Percentiles rank a stretch among this genome's conserved stretches.
Conservation (phyloP, 2,113 vertebrate genomes). For the Okapia johnstoni region DNA sequence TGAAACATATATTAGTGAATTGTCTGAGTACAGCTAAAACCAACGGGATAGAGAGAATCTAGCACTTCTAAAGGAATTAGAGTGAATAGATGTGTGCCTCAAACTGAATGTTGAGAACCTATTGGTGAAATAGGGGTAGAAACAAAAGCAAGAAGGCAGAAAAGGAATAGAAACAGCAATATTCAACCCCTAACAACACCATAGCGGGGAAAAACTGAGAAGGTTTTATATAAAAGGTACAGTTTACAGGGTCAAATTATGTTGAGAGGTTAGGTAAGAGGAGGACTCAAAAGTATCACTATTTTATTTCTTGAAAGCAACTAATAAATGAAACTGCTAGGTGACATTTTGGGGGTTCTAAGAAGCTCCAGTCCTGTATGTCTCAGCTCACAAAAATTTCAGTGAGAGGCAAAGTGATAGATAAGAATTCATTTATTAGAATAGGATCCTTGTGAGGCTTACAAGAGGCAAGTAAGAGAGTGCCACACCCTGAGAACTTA, state of each 20-base stretch:
- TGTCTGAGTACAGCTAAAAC: not conserved
- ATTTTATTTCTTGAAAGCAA: not conserved
- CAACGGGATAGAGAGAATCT: not conserved
- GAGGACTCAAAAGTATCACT: not conserved
- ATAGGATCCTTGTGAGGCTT: not conserved
- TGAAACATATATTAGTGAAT: not conserved
- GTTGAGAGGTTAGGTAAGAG: not conserved
- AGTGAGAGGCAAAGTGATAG: not conserved
- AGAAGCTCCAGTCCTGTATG: not conserved
- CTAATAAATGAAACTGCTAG: not conserved
- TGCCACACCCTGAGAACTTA: not conserved
- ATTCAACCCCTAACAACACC: no score
- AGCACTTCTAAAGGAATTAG: not conserved
- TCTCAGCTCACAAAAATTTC: not conserved
- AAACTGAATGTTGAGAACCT: not conserved
- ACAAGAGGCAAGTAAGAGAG: not conserved
- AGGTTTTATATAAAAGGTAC: not conserved
- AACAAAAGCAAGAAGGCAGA: not conserved
- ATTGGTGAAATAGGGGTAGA: not conserved
- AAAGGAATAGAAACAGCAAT: not conserved
- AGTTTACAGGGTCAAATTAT: not conserved
- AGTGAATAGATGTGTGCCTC: not conserved
- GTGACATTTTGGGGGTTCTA: not conserved
- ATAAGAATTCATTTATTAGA: not conserved
- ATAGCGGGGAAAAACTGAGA: not conserved